Percentiles rank a stretch among this genome's conserved stretches.
Evolutionary conservation across 2,797 vertebrate genomes (phyloP).

Genomic region (Xenops minutus): DNA sequence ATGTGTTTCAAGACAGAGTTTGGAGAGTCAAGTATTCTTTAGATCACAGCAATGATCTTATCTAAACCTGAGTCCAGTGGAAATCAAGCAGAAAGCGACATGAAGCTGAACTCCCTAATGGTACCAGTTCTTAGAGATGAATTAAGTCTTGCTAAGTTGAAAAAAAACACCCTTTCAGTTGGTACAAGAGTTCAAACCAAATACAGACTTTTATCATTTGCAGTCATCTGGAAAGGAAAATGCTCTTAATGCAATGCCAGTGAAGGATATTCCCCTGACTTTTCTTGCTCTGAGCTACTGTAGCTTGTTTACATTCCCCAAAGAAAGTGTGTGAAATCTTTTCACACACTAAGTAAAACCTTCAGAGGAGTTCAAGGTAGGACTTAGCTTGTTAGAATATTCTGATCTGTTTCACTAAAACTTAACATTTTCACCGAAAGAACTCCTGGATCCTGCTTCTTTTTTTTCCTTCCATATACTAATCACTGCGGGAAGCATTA

Average conservation of each 20-base stretch:
- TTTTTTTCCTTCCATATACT: background rate
- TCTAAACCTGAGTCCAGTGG: background rate
- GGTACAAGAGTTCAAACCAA: constrained; percentile 40
- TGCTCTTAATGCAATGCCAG: constrained; percentile 13
- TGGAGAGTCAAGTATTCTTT: background rate
- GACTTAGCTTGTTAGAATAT: background rate
- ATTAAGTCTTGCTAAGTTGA: background rate
- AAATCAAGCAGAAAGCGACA: background rate
- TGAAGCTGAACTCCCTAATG: background rate
- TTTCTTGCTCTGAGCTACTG: background rate
- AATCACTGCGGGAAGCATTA: background rate
- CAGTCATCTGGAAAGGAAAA: constrained; percentile 57
- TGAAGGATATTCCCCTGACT: constrained; percentile 23
- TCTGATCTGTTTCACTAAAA: background rate
- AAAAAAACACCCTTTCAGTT: background rate
- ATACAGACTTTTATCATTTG: constrained; percentile 48
- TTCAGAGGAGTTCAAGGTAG: background rate
- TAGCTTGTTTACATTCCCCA: constrained; percentile 40
- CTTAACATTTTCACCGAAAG: background rate
- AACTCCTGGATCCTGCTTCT: background rate
- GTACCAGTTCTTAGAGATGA: background rate
- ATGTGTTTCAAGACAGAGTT: background rate
- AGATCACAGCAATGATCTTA: background rate
- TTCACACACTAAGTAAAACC: background rate
- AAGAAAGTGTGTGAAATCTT: constrained; percentile 16